A percentile compares a stretch with the other conserved stretches of the same genome.
Evolutionary conservation across 2,888 invertebrate genomes (phyloP).

Genomic region (Platycheirus rosarum): DNA sequence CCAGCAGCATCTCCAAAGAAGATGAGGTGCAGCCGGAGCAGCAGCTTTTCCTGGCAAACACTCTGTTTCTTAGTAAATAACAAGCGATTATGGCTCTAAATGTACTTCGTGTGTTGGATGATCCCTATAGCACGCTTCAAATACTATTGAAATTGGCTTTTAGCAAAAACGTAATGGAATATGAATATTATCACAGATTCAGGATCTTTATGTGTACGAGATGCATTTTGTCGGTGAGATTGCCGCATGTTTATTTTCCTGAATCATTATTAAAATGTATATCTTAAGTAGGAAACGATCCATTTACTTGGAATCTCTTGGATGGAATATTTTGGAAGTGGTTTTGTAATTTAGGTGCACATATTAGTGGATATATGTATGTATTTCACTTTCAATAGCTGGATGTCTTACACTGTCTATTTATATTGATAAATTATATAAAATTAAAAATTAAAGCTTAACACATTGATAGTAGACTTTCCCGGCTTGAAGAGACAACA

Average conservation of each 20-base stretch:
- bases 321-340: background rate
- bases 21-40: constrained; percentile 52
- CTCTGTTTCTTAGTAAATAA: constrained; percentile 47
- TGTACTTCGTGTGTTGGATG: background rate
- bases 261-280: constrained; percentile 8
- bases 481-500: no score
- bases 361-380: no score
- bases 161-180: constrained; percentile 41
- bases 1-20: constrained; percentile 10
- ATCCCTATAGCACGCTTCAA: constrained; percentile 1
- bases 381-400: no score
- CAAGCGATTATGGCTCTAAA: constrained; percentile 44
- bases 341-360: no score
- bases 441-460: no score
- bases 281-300: constrained; percentile 3
- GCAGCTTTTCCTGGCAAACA: background rate
- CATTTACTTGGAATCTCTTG: background rate
- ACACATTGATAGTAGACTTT: no score
- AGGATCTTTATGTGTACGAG: constrained; percentile 21
- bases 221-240: background rate
- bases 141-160: constrained; percentile 19
- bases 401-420: no score
- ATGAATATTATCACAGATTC: constrained; percentile 32
- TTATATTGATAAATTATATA: no score
- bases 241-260: constrained; percentile 14